Conservation (phyloP, 2,888 invertebrate genomes). For the Helicoverpa assulta region DNA sequence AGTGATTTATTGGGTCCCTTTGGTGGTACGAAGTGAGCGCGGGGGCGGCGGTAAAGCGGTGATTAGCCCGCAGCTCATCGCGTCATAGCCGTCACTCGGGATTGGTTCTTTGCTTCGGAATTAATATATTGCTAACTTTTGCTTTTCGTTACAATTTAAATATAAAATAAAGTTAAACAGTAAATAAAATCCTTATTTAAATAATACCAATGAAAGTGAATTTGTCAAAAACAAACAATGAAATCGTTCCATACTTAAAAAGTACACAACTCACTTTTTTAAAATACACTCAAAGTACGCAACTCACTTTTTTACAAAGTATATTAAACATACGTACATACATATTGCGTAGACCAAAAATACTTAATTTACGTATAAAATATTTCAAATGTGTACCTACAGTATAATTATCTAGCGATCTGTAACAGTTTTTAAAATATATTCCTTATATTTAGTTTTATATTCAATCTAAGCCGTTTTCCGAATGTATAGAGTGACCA, state of each 20-base stretch:
- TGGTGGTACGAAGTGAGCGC: too few species aligned
- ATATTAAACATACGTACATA: conserved; percentile 29
- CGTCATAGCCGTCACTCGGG: too few species aligned
- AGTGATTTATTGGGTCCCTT: too few species aligned
- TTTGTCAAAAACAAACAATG: background rate
- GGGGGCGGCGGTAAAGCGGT: too few species aligned
- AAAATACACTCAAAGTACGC: conserved; percentile 13
- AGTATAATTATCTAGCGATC: conserved; percentile 57
- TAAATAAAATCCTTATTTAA: background rate
- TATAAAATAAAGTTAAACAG: background rate
- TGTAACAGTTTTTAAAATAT: conserved; percentile 58
- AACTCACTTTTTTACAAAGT: conserved; percentile 23
- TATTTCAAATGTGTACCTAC: conserved; percentile 54
- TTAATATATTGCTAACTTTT: too few species aligned
- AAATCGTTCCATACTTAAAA: conserved; percentile 32
- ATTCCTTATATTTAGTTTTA: conserved; percentile 34
- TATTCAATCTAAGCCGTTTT: conserved; percentile 25
- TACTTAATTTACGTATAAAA: conserved; percentile 58
- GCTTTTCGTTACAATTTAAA: conserved; percentile 9
- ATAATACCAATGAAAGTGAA: background rate
- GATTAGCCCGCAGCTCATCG: too few species aligned
- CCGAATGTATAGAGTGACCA: conserved; percentile 35
- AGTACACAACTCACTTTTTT: conserved; percentile 33
- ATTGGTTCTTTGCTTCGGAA: too few species aligned
- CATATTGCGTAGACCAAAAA: conserved; percentile 30